Conservation (phyloP, 2,888 invertebrate genomes). For the Cosmia pyralina region DNA sequence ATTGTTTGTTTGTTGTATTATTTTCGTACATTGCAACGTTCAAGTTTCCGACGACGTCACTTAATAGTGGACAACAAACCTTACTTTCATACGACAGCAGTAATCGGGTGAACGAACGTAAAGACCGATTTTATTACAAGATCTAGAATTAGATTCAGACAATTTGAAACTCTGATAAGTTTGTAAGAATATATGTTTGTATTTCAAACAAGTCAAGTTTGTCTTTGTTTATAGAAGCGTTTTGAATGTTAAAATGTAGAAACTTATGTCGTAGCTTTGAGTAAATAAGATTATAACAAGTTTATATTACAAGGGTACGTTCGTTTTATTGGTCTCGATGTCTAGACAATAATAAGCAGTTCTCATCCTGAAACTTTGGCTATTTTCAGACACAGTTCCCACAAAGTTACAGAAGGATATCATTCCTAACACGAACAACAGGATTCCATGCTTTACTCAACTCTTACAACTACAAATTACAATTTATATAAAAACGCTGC, state of each 20-base stretch:
- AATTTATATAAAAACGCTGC: constrained; percentile 36
- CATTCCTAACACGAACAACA: constrained; percentile 11
- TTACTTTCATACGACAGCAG: constrained; percentile 15
- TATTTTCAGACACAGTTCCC: constrained; percentile 2
- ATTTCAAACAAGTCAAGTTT: constrained; percentile 29
- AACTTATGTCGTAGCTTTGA: constrained; percentile 13
- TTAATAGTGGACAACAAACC: constrained; percentile 31
- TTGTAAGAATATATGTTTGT: constrained; percentile 37
- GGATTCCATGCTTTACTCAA: constrained; percentile 11
- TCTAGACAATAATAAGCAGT: constrained; percentile 27
- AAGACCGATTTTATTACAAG: constrained; percentile 56
- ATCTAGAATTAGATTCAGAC: constrained; percentile 45
- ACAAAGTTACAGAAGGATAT: constrained; percentile 13
- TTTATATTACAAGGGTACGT: constrained; percentile 4
- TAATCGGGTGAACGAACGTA: constrained; percentile 56
- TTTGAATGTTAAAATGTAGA: constrained; percentile 42
- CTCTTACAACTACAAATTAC: constrained; percentile 37
- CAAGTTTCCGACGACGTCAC: not conserved
- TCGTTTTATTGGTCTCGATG: constrained; percentile 12
- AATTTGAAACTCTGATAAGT: constrained; percentile 47
- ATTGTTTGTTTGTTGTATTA: too few relatives aligned
- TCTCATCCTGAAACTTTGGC: constrained; percentile 16
- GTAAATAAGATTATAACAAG: constrained; percentile 25
- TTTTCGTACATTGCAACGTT: not conserved
- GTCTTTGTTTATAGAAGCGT: not conserved